Percentiles rank a stretch among this genome's conserved stretches.
These are phyloP conservation scores for Tamias sibiricus DNA, from an alignment of 2,113 vertebrate genomes.

Conservation along the genomic window DNA sequence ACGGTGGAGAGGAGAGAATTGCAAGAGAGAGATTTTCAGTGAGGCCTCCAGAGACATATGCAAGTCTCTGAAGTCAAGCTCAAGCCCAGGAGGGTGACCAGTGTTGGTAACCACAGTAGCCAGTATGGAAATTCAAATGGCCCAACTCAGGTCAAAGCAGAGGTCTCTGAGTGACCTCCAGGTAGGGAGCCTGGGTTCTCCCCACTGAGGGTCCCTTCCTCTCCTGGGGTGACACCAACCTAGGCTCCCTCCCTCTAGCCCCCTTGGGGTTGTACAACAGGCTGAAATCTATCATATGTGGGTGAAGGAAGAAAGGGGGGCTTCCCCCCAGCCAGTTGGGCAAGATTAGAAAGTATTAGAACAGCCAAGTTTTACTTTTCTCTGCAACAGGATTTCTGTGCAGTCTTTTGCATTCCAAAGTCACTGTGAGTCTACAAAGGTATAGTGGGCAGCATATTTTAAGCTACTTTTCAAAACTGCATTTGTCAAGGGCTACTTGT, in stretches of 20 bases:
- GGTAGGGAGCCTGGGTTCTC: background rate
- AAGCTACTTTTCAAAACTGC: background rate
- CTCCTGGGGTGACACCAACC: too few relatives aligned
- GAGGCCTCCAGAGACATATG: background rate
- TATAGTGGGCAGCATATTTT: fast-evolving
- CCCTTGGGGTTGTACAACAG: fast-evolving
- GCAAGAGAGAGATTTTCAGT: background rate
- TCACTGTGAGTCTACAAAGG: background rate
- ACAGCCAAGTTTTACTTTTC: background rate
- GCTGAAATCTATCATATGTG: background rate
- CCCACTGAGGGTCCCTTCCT: too few relatives aligned
- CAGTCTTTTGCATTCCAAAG: background rate
- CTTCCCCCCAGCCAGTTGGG: too few relatives aligned
- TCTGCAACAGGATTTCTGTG: background rate
- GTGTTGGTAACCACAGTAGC: too few relatives aligned
- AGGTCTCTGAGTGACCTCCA: background rate
- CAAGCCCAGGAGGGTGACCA: background rate
- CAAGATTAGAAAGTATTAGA: background rate
- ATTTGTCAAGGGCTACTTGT: background rate
- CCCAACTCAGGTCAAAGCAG: background rate
- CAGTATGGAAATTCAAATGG: background rate
- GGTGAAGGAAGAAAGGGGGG: fast-evolving
- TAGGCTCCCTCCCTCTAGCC: too few relatives aligned
- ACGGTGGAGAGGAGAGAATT: fast-evolving
- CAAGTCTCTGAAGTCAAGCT: background rate